A percentile compares a stretch with the other conserved stretches of the same genome.
Evolutionary conservation across 2,888 invertebrate species (phyloP).

Genomic region (Cephalotes varians): DNA sequence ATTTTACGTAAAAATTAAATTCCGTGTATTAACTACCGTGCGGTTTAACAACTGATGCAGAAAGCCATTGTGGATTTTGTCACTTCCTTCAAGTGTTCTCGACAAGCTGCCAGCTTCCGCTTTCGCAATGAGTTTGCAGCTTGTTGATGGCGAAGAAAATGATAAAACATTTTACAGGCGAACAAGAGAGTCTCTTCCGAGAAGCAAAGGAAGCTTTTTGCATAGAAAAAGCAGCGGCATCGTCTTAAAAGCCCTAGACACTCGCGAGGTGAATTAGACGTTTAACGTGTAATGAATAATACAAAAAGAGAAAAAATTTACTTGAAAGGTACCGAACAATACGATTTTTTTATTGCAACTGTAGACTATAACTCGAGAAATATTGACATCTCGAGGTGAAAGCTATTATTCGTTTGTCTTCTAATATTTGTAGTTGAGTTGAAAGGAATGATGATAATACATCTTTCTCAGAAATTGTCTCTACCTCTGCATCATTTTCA

Average conservation of each 20-base stretch:
- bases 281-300: conserved; percentile 11
- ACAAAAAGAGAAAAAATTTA: conserved; percentile 29
- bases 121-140: conserved; percentile 39
- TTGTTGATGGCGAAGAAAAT: conserved; percentile 33
- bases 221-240: conserved; percentile 22
- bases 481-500: neutral
- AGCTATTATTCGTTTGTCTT: conserved; percentile 7
- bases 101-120: conserved; percentile 51
- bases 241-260: conserved; percentile 35
- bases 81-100: conserved; percentile 12
- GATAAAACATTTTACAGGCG: conserved; percentile 38
- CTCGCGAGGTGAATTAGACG: neutral
- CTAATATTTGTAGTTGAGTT: conserved; percentile 9
- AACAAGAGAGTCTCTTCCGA: conserved; percentile 62
- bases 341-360: neutral
- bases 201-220: conserved; percentile 43
- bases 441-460: neutral
- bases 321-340: neutral
- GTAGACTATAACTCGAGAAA: conserved; percentile 1
- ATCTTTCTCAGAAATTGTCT: neutral
- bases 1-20: neutral
- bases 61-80: neutral
- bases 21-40: neutral
- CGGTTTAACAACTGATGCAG: neutral
- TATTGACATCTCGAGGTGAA: neutral